Evolutionary conservation across 2,797 vertebrate species (phyloP), one percentile per base, ranked within the genome.

Genomic region (Rhadinocentrus ornatus): DNA sequence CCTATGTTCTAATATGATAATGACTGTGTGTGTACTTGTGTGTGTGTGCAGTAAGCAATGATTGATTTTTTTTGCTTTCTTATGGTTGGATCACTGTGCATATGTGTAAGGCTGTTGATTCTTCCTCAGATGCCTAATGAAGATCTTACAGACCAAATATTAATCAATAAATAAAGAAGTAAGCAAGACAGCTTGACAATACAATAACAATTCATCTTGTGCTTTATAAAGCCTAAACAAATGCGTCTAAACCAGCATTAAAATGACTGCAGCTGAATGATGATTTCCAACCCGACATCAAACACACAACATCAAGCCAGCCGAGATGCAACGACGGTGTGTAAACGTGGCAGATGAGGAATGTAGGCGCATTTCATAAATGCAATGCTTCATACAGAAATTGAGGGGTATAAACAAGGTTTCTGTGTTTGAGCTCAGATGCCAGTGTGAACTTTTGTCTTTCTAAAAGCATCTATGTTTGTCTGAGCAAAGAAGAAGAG

Each of bases 401-500:
- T 2, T 12, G 18, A 48, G 26, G 35, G 1, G 31, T 6, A 50
- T 10, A 46, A 54, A 62, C 12, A 18, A 26, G 6, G 48, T 63
- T 68, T 55, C 62, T 62, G 52, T 8, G 15, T 20, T 11, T 35
- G 15, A 69, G 18, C 61, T 54, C 24, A 20, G 50, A 34, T 16
- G 27, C 56, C 57, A 64, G 52, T 0, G 34, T 22, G 7, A 63
- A 65, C 27, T 35, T 54, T 66, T 1, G 22, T 68, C 58, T 59
- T 55, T 29, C 44, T 6, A 54, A 73, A 71, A 35, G 59, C 63
- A 46, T 69, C 78, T 75, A 48, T 66, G 52, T 66, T 69, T 2
- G 48, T 34, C 77, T n/a, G 59, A 20, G 56, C 62, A 1, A 37
- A n/a, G n/a, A 10, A 3, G 48, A 1, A 26, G 8, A 22, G 48